Evolutionary conservation across 2,888 invertebrate genomes (phyloP), one percentile per base, ranked within the genome.

Genomic region (Nomada ferruginata): DNA sequence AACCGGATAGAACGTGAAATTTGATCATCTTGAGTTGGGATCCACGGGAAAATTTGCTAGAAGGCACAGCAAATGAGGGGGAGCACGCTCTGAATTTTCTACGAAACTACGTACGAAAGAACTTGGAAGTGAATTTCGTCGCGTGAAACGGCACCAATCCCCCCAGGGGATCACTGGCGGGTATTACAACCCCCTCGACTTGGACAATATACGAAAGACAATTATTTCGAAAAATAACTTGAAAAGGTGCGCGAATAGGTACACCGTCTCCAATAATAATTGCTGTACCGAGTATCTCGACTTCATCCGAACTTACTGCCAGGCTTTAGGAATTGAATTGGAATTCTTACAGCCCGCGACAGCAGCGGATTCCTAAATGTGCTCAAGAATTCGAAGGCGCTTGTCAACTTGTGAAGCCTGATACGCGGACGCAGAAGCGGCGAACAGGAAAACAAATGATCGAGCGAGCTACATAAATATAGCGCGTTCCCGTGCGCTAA

Each of bases 361-460:
- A 18, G 7, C 61, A 68, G 5, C 29, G 29, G 7, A 29, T 29
- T 29, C 29, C 9, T 1, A 36, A 36, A 36, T 36, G 36, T 5
- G 7, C 0, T 0, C 53, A 53, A 68, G 71, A 63, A 68, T 66
- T 61, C 76, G 72, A 76, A 82, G 57, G 18, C 71, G 68, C 76
- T 74, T 70, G 64, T 65, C 64, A 79, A 74, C 64, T 68, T 81
- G 57, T 42, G 61, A 26, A 9, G 36, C n/a, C 36, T 72, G 55
- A 11, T 66, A 50, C 23, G 57, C 55, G 15, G 47, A 47, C 26
- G 20, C 47, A 36, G 47, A 60, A 57, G 9, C 18, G n/a, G 20
- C 53, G n/a, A 53, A 55, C 50, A 44, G 23, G 44, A 15, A 42
- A 64, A 15, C 53, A n/a, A 53, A 53, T 20, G n/a, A 53, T 53